A percentile compares a stretch with the other conserved stretches of the same genome.
Conservation (phyloP, 2,888 invertebrate genomes). For the Lithosia quadra region DNA sequence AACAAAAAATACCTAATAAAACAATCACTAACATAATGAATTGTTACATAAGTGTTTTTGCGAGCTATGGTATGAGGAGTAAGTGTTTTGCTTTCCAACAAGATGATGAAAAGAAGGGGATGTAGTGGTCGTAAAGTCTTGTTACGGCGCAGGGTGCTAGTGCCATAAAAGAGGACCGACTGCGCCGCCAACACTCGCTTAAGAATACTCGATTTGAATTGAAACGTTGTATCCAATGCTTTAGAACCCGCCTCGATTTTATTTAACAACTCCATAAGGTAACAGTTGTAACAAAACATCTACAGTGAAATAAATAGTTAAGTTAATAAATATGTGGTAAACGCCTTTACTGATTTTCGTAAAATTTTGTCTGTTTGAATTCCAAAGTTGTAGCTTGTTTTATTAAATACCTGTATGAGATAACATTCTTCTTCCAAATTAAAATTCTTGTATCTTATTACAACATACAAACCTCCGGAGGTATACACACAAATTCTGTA, state of each 20-base stretch:
- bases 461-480: background rate
- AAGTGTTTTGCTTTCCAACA: constrained; percentile 72
- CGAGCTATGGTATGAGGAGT: constrained; percentile 59
- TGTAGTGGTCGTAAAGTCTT: constrained; percentile 75
- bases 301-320: constrained; percentile 11
- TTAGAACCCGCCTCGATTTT: constrained; percentile 58
- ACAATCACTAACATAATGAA: no score
- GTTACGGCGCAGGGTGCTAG: constrained; percentile 72
- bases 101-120: constrained; percentile 70
- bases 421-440: background rate
- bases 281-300: constrained; percentile 27
- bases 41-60: constrained; percentile 28
- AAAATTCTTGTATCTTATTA: no score
- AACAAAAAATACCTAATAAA: no score
- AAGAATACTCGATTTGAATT: constrained; percentile 67
- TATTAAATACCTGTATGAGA: constrained; percentile 16
- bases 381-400: constrained; percentile 1
- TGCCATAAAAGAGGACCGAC: constrained; percentile 74
- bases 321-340: background rate
- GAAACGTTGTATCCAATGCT: constrained; percentile 59
- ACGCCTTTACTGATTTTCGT: background rate
- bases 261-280: constrained; percentile 48
- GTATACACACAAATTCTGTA: background rate
- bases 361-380: background rate
- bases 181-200: constrained; percentile 54